Conservation (phyloP, 2,113 vertebrate genomes). For the Lepisosteus oculatus region DNA sequence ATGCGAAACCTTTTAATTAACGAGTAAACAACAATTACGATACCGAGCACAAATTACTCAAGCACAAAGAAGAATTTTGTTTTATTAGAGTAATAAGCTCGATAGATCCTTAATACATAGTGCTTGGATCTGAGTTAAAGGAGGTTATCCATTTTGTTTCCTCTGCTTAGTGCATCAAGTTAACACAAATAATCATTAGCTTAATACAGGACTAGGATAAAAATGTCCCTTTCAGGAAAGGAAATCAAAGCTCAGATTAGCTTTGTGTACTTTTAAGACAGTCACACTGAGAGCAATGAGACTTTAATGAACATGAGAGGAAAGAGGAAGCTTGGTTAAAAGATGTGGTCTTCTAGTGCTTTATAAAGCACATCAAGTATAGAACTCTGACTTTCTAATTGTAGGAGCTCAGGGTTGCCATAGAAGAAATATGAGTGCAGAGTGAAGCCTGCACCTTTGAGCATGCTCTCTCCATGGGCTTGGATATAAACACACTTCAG, state of each 20-base stretch:
- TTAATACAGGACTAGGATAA: too few relatives aligned
- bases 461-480: slow-evolving; percentile 43
- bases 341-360: too few relatives aligned
- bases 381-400: too few relatives aligned
- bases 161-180: slow-evolving; percentile 19
- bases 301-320: too few relatives aligned
- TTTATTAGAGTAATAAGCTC: slow-evolving; percentile 8
- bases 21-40: neutral
- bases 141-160: slow-evolving; percentile 6
- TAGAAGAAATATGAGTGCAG: slow-evolving; percentile 38
- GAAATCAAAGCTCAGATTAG: too few relatives aligned
- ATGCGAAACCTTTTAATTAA: slow-evolving; percentile 9
- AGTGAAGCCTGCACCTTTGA: slow-evolving; percentile 33
- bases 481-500: slow-evolving; percentile 21
- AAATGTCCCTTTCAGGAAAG: too few relatives aligned
- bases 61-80: neutral
- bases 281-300: too few relatives aligned
- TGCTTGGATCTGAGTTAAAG: neutral
- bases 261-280: too few relatives aligned
- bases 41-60: neutral
- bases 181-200: too few relatives aligned
- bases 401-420: slow-evolving; percentile 41
- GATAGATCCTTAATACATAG: slow-evolving; percentile 1
- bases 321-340: too few relatives aligned
- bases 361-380: too few relatives aligned